These are phyloP conservation scores for Coendou prehensilis DNA, from an alignment of 2,797 vertebrate genomes.

Conservation along the genomic window DNA sequence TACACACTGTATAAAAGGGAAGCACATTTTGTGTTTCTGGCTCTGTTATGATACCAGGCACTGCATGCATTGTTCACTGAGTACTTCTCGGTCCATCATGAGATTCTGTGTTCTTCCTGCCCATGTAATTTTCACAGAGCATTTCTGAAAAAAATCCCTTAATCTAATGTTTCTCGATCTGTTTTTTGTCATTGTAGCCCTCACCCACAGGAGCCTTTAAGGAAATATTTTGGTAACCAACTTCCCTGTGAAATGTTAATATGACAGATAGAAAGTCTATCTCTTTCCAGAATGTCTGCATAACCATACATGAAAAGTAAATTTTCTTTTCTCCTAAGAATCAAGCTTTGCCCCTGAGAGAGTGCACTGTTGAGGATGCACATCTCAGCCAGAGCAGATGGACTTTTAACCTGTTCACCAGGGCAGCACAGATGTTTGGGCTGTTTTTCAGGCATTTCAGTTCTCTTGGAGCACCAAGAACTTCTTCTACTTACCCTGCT, in stretches of 20 bases:
- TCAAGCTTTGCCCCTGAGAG: background rate
- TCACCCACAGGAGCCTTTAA: background rate
- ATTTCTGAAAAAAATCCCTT: conserved; percentile 39
- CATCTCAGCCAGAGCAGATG: background rate
- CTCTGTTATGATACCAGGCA: background rate
- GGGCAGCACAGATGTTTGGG: background rate
- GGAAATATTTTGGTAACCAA: background rate
- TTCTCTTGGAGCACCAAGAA: background rate
- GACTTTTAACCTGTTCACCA: background rate
- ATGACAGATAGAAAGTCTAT: background rate
- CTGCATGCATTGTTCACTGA: background rate
- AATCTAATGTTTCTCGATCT: conserved; percentile 20
- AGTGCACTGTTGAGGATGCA: background rate
- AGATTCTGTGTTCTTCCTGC: conserved; percentile 22
- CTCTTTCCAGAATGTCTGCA: background rate
- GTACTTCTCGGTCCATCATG: background rate
- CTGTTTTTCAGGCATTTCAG: background rate
- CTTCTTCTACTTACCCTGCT: background rate
- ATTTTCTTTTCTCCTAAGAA: background rate
- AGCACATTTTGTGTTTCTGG: background rate
- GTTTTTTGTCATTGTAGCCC: background rate
- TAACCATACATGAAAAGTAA: background rate
- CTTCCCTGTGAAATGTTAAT: conserved; percentile 13
- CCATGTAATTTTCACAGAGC: background rate
- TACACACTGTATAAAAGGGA: background rate